A percentile compares a stretch with the other conserved stretches of the same genome.
phyloP scores from a whole-genome alignment of 1,140 invertebrate genomes.

The Pachypsylla venusta region DNA sequence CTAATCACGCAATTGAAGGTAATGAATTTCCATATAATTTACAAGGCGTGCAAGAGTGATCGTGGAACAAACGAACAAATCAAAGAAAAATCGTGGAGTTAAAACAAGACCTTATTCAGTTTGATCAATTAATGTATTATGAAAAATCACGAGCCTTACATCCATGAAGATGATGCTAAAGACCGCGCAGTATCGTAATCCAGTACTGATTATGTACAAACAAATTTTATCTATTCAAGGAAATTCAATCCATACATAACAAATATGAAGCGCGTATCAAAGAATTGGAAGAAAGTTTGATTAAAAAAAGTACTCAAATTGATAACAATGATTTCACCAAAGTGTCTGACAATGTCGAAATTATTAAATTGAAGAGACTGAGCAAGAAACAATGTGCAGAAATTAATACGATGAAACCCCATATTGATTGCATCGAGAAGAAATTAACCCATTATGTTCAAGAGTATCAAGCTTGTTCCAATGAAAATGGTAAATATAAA shows the following conservation, averaged over 20 bases:
- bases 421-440: not conserved
- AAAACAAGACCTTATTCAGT: too few species aligned
- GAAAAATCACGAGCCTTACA: too few species aligned
- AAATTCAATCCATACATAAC: not conserved
- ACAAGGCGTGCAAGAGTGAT: too few species aligned
- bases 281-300: not conserved
- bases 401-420: not conserved
- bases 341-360: slow-evolving; percentile 6
- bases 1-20: too few species aligned
- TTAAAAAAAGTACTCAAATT: not conserved
- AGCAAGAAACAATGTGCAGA: slow-evolving; percentile 9
- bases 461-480: not conserved
- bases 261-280: slow-evolving; percentile 4
- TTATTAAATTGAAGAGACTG: slow-evolving; percentile 11
- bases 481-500: not conserved
- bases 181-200: too few species aligned
- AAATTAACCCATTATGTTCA: not conserved
- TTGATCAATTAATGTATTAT: too few species aligned
- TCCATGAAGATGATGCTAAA: too few species aligned
- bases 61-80: too few species aligned
- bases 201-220: too few species aligned
- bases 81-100: too few species aligned
- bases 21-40: too few species aligned
- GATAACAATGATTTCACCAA: slow-evolving; percentile 5
- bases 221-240: too few species aligned